Evolutionary conservation across 1,140 invertebrate genomes (phyloP).

Genomic region (Oscheius sp.): DNA sequence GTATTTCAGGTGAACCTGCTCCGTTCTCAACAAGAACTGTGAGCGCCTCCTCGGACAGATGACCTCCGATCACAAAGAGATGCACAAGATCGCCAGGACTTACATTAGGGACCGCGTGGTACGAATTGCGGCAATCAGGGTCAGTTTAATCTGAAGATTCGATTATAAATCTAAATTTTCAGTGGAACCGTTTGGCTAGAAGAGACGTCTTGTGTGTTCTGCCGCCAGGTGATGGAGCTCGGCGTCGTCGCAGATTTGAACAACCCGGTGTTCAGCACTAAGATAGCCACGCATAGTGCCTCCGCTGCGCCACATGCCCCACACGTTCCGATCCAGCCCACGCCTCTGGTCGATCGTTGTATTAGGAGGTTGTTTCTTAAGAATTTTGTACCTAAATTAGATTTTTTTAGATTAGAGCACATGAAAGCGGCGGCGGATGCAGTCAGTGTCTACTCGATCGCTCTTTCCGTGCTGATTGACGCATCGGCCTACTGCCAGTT

Average conservation of each 20-base stretch:
- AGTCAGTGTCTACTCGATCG: constrained; percentile 83
- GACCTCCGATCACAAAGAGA: constrained; percentile 85
- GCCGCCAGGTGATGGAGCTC: too few species aligned
- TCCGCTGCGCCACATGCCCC: constrained; percentile 85
- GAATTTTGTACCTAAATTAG: too few species aligned
- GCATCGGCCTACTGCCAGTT: constrained; percentile 84
- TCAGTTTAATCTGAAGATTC: constrained; percentile 54
- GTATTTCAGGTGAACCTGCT: constrained; percentile 18
- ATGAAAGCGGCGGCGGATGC: constrained; percentile 87
- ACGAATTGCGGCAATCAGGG: constrained; percentile 78
- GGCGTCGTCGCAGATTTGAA: too few species aligned
- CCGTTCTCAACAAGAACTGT: constrained; percentile 88
- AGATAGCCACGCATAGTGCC: constrained; percentile 90
- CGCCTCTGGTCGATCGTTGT: constrained; percentile 80
- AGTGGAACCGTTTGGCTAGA: too few species aligned
- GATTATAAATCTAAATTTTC: constrained; percentile 70
- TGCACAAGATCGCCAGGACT: constrained; percentile 80
- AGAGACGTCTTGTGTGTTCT: too few species aligned
- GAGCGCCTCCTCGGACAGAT: constrained; percentile 85
- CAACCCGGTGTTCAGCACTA: constrained; percentile 85
- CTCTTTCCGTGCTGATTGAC: constrained; percentile 85
- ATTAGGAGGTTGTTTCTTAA: constrained; percentile 69
- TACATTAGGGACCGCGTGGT: constrained; percentile 84
- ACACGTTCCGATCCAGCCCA: constrained; percentile 86
- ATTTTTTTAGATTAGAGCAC: too few species aligned